Percentiles rank a stretch among this genome's conserved stretches.
These are phyloP conservation scores for Calypte anna DNA, from an alignment of 2,113 vertebrate species.

Conservation along the genomic window DNA sequence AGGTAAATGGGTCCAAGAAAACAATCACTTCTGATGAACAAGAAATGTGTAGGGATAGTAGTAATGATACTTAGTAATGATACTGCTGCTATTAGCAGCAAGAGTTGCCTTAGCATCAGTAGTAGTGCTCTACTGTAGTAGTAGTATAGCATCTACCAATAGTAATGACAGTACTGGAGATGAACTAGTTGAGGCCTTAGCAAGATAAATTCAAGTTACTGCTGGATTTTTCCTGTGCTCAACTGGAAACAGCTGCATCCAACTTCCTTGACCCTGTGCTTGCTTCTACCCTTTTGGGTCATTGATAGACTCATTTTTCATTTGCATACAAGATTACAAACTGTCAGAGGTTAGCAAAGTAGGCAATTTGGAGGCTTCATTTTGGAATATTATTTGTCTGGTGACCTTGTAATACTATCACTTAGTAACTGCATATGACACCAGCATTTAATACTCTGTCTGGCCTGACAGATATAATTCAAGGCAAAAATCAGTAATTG, in stretches of 20 bases:
- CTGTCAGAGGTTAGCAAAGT: neutral
- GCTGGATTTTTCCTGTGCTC: neutral
- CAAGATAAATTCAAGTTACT: neutral
- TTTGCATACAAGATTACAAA: neutral
- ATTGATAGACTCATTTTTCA: neutral
- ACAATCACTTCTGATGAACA: neutral
- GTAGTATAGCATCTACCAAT: fast-evolving
- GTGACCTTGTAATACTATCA: neutral
- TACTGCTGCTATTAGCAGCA: neutral
- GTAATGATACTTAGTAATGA: fast-evolving
- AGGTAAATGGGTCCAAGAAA: neutral
- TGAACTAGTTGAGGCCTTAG: neutral
- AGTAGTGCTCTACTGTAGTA: neutral
- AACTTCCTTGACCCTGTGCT: neutral
- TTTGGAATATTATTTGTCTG: conserved; percentile 13
- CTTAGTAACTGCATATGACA: conserved; percentile 18
- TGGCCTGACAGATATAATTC: conserved; percentile 7
- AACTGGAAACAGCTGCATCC: neutral
- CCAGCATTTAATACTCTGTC: neutral
- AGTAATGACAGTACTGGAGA: neutral
- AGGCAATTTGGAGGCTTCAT: neutral
- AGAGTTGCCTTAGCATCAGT: neutral
- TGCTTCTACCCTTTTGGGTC: neutral
- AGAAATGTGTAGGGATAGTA: neutral
- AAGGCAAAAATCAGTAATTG: neutral